These are phyloP conservation scores for Salvelinus fontinalis DNA, from an alignment of 2,113 vertebrate genomes.

Conservation along the genomic window DNA sequence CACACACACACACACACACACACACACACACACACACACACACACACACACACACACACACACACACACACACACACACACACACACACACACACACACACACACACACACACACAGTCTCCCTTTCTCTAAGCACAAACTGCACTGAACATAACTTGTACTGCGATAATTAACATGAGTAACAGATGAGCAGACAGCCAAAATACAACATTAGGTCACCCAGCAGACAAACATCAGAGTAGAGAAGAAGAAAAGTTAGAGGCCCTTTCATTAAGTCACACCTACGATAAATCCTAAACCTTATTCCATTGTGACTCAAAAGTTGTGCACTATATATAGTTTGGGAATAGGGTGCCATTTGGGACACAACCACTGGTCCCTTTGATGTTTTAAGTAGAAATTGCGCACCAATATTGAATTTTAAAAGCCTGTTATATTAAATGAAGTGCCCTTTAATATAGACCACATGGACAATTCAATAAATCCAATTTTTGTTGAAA, in stretches of 20 bases:
- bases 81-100: not conserved
- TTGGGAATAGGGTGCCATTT: not conserved
- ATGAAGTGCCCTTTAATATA: no score
- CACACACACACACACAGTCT: not conserved
- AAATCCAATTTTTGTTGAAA: no score
- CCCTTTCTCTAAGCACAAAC: constrained; percentile 46
- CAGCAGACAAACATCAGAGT: constrained; percentile 20
- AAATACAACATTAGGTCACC: constrained; percentile 36
- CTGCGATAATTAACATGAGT: constrained; percentile 60
- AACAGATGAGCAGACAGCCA: constrained; percentile 50
- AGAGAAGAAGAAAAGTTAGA: not conserved
- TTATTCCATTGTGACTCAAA: constrained; percentile 4
- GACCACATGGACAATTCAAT: no score
- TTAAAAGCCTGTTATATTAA: no score
- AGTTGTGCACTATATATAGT: not conserved
- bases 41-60: not conserved
- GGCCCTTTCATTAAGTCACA: constrained; percentile 1
- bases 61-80: not conserved
- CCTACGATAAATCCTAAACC: constrained; percentile 6
- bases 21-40: not conserved
- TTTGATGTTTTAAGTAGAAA: no score
- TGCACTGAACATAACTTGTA: constrained; percentile 51
- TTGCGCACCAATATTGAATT: no score
- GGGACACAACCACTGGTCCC: no score
- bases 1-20: not conserved